phyloP scores from a whole-genome alignment of 2,888 invertebrate species.

The Stramonita haemastoma region DNA sequence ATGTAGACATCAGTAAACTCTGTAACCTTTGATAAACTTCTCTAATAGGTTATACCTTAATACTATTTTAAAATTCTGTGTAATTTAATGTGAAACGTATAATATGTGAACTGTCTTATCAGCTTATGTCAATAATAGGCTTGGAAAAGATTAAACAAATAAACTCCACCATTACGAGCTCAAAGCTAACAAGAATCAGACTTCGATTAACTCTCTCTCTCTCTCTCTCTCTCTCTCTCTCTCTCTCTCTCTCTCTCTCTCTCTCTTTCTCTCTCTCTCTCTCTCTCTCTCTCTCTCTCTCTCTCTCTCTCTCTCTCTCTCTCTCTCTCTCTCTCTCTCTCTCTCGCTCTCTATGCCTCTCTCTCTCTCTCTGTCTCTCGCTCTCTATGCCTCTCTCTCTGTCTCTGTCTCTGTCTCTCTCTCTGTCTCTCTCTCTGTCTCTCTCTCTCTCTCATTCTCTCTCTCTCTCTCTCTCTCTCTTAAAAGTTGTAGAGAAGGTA shows the following conservation, averaged over 20 bases:
- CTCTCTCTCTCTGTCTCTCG: background rate
- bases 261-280: background rate
- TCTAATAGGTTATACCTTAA: background rate
- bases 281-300: background rate
- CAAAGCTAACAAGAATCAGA: too few species aligned
- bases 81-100: too few species aligned
- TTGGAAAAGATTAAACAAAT: too few species aligned
- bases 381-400: background rate
- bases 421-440: background rate
- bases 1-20: too few species aligned
- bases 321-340: background rate
- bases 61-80: too few species aligned
- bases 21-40: too few species aligned
- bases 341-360: background rate
- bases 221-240: background rate
- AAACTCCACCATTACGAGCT: too few species aligned
- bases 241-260: background rate
- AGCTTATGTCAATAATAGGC: too few species aligned
- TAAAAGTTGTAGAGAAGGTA: background rate
- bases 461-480: background rate
- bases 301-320: background rate
- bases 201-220: background rate
- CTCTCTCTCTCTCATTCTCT: background rate
- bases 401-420: background rate
- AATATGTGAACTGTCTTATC: too few species aligned